Evolutionary conservation across 2,888 invertebrate species (phyloP).

Genomic region (Agonum fuliginosum): DNA sequence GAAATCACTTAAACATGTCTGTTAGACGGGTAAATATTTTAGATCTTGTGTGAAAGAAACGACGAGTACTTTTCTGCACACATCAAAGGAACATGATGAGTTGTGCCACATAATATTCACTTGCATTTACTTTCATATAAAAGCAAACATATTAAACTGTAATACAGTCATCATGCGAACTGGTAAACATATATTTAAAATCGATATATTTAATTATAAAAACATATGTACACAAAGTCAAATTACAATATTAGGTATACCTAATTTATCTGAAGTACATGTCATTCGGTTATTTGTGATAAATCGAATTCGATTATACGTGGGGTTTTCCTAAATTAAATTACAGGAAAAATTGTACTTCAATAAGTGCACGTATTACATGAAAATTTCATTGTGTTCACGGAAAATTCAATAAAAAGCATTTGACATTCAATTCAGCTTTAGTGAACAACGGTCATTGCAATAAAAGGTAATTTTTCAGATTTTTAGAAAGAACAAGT

Average conservation of each 20-base stretch:
- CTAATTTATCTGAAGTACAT: too few relatives aligned
- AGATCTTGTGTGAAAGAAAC: constrained; percentile 11
- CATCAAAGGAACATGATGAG: neutral
- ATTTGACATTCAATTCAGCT: too few relatives aligned
- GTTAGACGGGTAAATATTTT: neutral
- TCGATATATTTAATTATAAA: too few relatives aligned
- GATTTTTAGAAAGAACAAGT: too few relatives aligned
- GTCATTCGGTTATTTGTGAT: neutral
- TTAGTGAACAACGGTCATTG: too few relatives aligned
- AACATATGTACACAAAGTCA: too few relatives aligned
- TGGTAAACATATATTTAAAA: neutral
- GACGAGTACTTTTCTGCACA: neutral
- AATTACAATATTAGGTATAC: too few relatives aligned
- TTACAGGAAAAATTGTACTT: constrained; percentile 9
- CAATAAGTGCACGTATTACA: neutral
- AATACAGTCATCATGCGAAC: neutral
- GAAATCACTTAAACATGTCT: neutral
- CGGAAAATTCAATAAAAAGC: too few relatives aligned
- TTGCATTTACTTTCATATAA: neutral
- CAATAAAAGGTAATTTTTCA: too few relatives aligned
- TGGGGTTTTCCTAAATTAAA: constrained; percentile 1
- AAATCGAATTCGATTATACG: neutral
- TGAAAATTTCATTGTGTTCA: neutral
- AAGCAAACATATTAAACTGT: constrained; percentile 5
- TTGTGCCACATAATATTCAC: neutral